Percentiles rank a stretch among this genome's conserved stretches.
Evolutionary conservation across 2,888 invertebrate genomes (phyloP).

Genomic region (Pocota personata): DNA sequence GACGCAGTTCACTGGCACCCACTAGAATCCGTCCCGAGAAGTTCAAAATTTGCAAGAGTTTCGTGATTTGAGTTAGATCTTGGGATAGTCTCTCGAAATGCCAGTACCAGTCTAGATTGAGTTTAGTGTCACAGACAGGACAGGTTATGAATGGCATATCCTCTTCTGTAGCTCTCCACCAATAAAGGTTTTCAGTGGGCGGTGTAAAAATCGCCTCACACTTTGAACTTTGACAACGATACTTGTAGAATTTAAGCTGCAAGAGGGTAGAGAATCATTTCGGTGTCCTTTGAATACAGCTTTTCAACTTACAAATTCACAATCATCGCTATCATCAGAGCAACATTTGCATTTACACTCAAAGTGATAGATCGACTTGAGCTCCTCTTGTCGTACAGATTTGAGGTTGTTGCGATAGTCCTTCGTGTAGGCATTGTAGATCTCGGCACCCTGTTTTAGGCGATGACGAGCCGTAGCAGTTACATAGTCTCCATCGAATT

Average conservation of each 20-base stretch:
- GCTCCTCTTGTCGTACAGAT: conserved; percentile 85
- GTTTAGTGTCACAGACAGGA: conserved; percentile 2
- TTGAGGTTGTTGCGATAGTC: conserved; percentile 87
- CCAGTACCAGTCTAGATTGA: conserved; percentile 34
- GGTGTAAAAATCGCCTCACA: conserved; percentile 76
- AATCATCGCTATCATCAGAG: conserved; percentile 73
- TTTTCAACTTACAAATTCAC: conserved; percentile 76
- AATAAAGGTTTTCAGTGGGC: conserved; percentile 58
- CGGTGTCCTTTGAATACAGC: background rate
- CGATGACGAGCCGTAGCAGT: conserved; percentile 88
- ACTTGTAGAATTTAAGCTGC: conserved; percentile 77
- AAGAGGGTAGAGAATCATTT: background rate
- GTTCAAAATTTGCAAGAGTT: background rate
- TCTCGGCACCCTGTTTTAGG: conserved; percentile 87
- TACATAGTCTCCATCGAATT: conserved; percentile 88
- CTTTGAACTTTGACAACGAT: conserved; percentile 76
- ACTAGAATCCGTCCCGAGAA: background rate
- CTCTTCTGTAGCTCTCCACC: conserved; percentile 74
- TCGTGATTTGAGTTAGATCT: background rate
- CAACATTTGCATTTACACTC: conserved; percentile 90
- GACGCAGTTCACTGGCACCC: conserved; percentile 20
- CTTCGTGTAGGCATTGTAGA: conserved; percentile 94
- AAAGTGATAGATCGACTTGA: conserved; percentile 91
- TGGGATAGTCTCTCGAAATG: background rate
- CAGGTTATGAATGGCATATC: conserved; percentile 4